Percentiles rank a stretch among this genome's conserved stretches.
phyloP scores from a whole-genome alignment of 2,888 invertebrate genomes.

The Sturmia bella region DNA sequence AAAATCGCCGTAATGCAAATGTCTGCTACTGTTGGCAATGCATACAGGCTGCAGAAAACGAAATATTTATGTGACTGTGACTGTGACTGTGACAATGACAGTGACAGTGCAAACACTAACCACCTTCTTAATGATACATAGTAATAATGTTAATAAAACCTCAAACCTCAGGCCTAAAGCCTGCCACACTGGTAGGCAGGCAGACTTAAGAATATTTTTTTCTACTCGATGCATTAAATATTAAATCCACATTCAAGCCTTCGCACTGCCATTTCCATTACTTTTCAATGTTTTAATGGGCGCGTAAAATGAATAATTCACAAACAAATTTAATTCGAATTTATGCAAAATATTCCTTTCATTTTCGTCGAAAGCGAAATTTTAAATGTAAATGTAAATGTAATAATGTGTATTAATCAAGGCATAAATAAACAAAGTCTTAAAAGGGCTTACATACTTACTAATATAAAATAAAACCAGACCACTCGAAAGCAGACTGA shows the following conservation, averaged over 20 bases:
- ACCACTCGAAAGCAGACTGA: too few species aligned
- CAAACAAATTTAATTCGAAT: constrained; percentile 19
- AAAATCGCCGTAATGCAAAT: constrained; percentile 6
- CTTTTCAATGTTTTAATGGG: constrained; percentile 36
- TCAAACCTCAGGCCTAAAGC: background rate
- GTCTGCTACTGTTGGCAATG: too few species aligned
- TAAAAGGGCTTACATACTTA: too few species aligned
- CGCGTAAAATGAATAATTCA: constrained; percentile 41
- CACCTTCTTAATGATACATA: too few species aligned
- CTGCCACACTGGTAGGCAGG: background rate
- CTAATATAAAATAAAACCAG: too few species aligned
- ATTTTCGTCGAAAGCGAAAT: constrained; percentile 2
- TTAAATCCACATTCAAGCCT: background rate
- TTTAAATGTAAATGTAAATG: constrained; percentile 30
- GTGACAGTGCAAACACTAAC: background rate
- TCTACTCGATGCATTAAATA: constrained; percentile 41
- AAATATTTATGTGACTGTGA: too few species aligned
- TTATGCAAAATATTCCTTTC: constrained; percentile 45
- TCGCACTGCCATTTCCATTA: constrained; percentile 14
- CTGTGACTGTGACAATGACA: background rate
- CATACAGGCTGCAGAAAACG: too few species aligned
- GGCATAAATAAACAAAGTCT: too few species aligned
- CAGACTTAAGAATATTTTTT: constrained; percentile 35
- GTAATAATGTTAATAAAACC: background rate
- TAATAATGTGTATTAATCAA: too few species aligned